Base-by-base conservation (phyloP, 2,113 vertebrate species). In the Chaetorhynchus papuensis region DNA sequence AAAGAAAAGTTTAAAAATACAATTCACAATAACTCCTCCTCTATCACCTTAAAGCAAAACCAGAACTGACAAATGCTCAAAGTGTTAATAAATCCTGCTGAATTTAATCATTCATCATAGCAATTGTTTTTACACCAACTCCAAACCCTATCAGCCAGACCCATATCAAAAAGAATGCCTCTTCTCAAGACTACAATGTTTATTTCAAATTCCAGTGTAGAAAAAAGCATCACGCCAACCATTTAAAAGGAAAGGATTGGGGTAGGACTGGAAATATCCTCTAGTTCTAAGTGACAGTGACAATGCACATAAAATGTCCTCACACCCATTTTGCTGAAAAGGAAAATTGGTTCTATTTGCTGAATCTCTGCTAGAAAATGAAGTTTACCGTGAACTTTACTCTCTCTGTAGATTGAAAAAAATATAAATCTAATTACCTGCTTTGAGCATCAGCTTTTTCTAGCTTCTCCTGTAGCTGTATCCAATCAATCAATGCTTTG, bases 401-500 rank as follows among this genome's bases (percentile, higher is more conserved):
- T 74, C 49, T 74, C 10, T 37, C 45, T 66, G 16, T 28, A 57
- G 61, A 80, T 61, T 70, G 28, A 79, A 84, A 71, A 52, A 75
- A 42, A 42, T 5, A 56, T 11, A 70, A 64, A 61, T 42, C 41
- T 65, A 54, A 88, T 98, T 97, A 99, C 99, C 99, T 99, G 99
- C 99, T 99, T 96, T 99, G 99, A 86, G 99, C 99, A 96, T 99
- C 99, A 30, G 99, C 98, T 98, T 99, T 99, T 98, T 99, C 99
- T 72, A 99, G 96, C 96, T 99, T 99, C 97, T 99, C 99, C 97
- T 99, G 99, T 50, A 99, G 98, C 89, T 99, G 99, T 96, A 99
- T 99, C 99, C 99, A 99, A 96, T 99, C 99, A 87, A 99, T 99
- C 94, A 99, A 97, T 42, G 99, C 99, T 98, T 99, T 99, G 97